Percentiles rank a stretch among this genome's conserved stretches.
Evolutionary conservation across 2,113 vertebrate genomes (phyloP).

Genomic region (Corapipo altera): DNA sequence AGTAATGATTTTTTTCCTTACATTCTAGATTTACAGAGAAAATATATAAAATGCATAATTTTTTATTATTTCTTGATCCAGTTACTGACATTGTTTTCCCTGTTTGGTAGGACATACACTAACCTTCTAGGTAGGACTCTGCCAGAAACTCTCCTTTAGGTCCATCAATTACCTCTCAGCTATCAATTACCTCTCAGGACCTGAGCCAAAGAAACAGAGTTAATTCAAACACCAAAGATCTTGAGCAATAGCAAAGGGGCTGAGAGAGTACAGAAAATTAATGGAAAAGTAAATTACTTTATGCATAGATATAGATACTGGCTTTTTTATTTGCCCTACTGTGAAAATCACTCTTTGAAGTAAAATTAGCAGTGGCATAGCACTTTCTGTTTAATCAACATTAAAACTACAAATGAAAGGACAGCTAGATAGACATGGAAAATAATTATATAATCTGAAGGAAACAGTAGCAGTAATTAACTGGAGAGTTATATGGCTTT

Average conservation of each 20-base stretch:
- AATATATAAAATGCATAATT: neutral
- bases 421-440: neutral
- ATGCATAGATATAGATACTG: neutral
- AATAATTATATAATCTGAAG: neutral
- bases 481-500: neutral
- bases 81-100: neutral
- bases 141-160: neutral
- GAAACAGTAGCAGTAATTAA: neutral
- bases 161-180: neutral
- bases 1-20: neutral
- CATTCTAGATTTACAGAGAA: neutral
- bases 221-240: neutral
- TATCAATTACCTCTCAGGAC: no score
- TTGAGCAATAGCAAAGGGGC: neutral
- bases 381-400: neutral
- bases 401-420: constrained; percentile 10
- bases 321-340: neutral
- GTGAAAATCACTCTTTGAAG: constrained; percentile 11
- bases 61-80: neutral
- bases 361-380: neutral
- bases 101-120: neutral
- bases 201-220: neutral
- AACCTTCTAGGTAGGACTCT: neutral
- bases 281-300: neutral
- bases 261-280: neutral